Conservation (phyloP, 2,888 invertebrate species). For the Heliconius cydno region DNA sequence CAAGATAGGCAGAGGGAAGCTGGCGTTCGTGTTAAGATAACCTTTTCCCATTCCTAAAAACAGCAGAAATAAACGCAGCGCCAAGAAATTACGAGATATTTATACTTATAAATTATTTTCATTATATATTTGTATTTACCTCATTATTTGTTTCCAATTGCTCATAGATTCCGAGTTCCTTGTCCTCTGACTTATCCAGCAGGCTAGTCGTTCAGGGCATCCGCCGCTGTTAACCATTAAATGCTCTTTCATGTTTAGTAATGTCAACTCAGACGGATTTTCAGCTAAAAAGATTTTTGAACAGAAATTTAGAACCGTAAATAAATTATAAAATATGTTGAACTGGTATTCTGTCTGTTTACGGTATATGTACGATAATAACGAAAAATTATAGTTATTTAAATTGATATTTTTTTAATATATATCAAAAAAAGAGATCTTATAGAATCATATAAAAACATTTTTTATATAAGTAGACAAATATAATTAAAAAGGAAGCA, state of each 20-base stretch:
- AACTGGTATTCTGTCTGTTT: too few relatives aligned
- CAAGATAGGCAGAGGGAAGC: too few relatives aligned
- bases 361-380: too few relatives aligned
- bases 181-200: slow-evolving; percentile 64
- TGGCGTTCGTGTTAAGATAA: too few relatives aligned
- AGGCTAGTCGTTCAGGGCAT: slow-evolving; percentile 66
- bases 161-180: slow-evolving; percentile 51
- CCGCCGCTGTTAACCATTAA: slow-evolving; percentile 61
- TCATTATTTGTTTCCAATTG: slow-evolving; percentile 59
- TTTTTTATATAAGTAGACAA: not conserved
- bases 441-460: not conserved
- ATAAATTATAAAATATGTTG: too few relatives aligned
- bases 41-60: too few relatives aligned
- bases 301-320: too few relatives aligned
- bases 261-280: slow-evolving; percentile 62
- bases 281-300: slow-evolving; percentile 36
- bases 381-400: too few relatives aligned
- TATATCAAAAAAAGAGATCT: not conserved
- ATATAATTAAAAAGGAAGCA: not conserved
- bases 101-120: not conserved
- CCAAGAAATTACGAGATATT: not conserved
- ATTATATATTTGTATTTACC: slow-evolving; percentile 53
- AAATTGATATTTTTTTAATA: not conserved
- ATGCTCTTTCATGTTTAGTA: slow-evolving; percentile 58
- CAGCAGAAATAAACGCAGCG: not conserved